Base-by-base conservation (phyloP, 35 echinoderm and acorn worm genomes). In the Heliocidaris tuberculata region DNA sequence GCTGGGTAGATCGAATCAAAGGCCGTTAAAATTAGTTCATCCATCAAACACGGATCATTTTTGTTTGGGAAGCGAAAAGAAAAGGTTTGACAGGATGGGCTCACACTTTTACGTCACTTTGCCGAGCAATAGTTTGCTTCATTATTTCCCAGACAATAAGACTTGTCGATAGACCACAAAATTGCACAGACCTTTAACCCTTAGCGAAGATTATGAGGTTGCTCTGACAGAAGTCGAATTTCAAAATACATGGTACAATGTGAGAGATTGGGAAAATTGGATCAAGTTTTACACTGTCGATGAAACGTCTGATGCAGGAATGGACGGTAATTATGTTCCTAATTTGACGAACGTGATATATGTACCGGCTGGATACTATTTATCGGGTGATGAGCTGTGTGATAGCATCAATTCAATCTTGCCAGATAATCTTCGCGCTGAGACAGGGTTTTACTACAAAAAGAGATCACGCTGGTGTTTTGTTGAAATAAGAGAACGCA, bases 201-300 rank as follows among this genome's bases (percentile, higher is more conserved):
- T 94, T 24, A 94, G 12, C 32, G 96, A 96, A 35, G 86, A 96
- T 92, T 98, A 92, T 85, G 97, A 95, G 88, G 97, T 98, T 35
- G 96, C 56, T 0, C 65, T 96, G 16, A 31, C 90, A n/a, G 96
- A 97, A 95, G 94, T 97, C 4, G 60, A 94, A 27, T 95, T 95
- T 60, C 96, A 86, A 47, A 35, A 85, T 50, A 78, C 92, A 27
- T 97, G 96, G 96, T 94, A 94, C 29, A 97, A 97, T 85, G 21
- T 98, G 47, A 70, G 92, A 29, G 71, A 95, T 7, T 52, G 30
- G 0, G 24, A 95, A 32, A 95, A 96, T 31, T 47, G 94, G 30
- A 92, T 93, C 59, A 94, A 49, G 30, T 30, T 93, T 9, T 94
- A 94, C 56, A 93, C 92, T 17, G 49, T 88, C 50, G 93, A 96